These are phyloP conservation scores for Bradypodion ventrale DNA, from an alignment of 2,797 vertebrate genomes.

Conservation along the genomic window DNA sequence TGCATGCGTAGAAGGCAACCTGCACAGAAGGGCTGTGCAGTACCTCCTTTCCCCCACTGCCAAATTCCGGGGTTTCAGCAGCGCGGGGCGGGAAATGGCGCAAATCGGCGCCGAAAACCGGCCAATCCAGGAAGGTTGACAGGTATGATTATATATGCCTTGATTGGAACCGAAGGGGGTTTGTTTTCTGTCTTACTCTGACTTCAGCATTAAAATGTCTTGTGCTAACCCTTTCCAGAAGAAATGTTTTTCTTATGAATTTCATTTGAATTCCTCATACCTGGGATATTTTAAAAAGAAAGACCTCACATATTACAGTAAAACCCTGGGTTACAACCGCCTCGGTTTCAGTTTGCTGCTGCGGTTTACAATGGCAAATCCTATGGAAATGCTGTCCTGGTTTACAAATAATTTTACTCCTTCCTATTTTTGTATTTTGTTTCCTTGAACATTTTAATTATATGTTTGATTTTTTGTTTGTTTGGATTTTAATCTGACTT, in stretches of 20 bases:
- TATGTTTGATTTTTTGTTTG: background rate
- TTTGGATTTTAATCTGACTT: background rate
- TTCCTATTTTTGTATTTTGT: constrained; percentile 9
- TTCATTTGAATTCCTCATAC: background rate
- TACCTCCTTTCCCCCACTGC: too few species aligned
- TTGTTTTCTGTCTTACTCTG: background rate
- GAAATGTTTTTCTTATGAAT: background rate
- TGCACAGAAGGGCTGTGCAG: too few species aligned
- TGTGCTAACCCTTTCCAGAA: background rate
- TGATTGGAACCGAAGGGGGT: background rate
- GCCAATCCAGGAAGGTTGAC: too few species aligned
- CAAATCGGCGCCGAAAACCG: too few species aligned
- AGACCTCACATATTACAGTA: background rate
- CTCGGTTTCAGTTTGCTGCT: too few species aligned
- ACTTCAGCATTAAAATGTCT: background rate
- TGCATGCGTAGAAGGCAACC: too few species aligned
- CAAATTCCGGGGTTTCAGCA: too few species aligned
- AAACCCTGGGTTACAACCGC: too few species aligned
- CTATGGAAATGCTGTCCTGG: too few species aligned
- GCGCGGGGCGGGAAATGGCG: too few species aligned
- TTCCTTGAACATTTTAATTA: constrained; percentile 22
- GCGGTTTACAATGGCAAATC: too few species aligned
- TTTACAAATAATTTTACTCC: background rate
- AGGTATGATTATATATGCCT: too few species aligned
- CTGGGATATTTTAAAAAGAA: background rate